Conservation (phyloP, 2,797 vertebrate species). For the Trachops cirrhosus region DNA sequence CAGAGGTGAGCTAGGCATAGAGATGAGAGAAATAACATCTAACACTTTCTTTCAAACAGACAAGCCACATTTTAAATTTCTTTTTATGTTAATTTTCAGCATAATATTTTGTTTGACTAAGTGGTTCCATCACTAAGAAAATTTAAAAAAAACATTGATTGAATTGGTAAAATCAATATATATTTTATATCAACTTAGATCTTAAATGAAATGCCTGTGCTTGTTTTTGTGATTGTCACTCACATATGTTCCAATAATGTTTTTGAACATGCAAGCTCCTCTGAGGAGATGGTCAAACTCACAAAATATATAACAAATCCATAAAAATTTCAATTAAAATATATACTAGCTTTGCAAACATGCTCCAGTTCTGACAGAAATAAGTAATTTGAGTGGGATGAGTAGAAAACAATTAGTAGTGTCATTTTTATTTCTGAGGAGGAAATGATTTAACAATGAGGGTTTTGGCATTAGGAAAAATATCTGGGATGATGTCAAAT, state of each 20-base stretch:
- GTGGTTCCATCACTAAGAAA: not conserved
- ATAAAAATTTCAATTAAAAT: constrained; percentile 41
- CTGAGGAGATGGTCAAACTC: constrained; percentile 3
- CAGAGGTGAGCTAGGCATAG: accelerated
- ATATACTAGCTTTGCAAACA: not conserved
- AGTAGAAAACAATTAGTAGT: not conserved
- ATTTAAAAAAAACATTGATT: not conserved
- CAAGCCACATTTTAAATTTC: not conserved
- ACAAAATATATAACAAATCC: constrained; percentile 35
- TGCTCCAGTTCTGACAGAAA: constrained; percentile 13
- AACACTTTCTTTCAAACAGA: not conserved
- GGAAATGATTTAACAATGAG: constrained; percentile 10
- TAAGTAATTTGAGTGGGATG: constrained; percentile 12
- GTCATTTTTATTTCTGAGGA: constrained; percentile 16
- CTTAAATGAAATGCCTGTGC: not conserved
- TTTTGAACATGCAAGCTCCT: constrained; percentile 25
- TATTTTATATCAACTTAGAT: constrained; percentile 15
- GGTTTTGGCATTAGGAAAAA: not conserved
- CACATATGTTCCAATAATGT: not conserved
- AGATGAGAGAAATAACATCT: not conserved
- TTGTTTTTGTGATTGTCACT: constrained; percentile 32
- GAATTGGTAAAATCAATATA: constrained; percentile 17
- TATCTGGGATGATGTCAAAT: not conserved
- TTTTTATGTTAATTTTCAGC: not conserved
- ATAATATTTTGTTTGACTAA: constrained; percentile 14